Percentiles rank a stretch among this genome's conserved stretches.
Conservation (phyloP, 2,797 vertebrate genomes). For the Cheirogaleus major region DNA sequence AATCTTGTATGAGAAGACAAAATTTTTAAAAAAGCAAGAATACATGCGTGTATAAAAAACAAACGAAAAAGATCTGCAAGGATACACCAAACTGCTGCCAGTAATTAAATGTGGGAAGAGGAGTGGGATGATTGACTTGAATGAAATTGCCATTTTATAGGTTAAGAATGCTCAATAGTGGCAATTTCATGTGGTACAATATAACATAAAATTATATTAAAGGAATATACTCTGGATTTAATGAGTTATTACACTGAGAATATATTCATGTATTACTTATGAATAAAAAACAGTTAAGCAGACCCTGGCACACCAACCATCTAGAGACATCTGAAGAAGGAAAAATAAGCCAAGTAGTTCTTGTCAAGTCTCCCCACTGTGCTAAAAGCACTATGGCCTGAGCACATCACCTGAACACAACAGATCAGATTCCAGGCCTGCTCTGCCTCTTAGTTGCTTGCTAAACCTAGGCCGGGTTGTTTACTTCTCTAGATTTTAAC, state of each 20-base stretch:
- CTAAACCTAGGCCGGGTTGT: background rate
- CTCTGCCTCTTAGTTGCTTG: background rate
- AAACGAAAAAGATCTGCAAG: background rate
- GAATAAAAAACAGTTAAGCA: background rate
- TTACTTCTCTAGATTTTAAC: background rate
- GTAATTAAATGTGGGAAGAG: background rate
- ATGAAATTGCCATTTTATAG: background rate
- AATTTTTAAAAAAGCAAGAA: background rate
- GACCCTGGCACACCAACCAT: background rate
- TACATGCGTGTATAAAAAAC: background rate
- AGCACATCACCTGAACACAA: background rate
- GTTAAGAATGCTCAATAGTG: background rate
- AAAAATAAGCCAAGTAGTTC: background rate
- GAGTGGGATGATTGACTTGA: background rate
- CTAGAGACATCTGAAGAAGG: background rate
- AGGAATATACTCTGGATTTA: background rate
- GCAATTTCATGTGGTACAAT: background rate
- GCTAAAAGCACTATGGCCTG: background rate
- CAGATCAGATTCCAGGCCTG: background rate
- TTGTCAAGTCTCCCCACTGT: background rate
- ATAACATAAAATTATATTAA: background rate
- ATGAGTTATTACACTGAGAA: background rate
- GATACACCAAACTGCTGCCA: background rate
- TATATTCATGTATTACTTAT: background rate
- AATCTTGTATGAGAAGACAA: background rate